Base-by-base conservation (phyloP, 64 coral and sea anemone species). In the Actinia tenebrosa region DNA sequence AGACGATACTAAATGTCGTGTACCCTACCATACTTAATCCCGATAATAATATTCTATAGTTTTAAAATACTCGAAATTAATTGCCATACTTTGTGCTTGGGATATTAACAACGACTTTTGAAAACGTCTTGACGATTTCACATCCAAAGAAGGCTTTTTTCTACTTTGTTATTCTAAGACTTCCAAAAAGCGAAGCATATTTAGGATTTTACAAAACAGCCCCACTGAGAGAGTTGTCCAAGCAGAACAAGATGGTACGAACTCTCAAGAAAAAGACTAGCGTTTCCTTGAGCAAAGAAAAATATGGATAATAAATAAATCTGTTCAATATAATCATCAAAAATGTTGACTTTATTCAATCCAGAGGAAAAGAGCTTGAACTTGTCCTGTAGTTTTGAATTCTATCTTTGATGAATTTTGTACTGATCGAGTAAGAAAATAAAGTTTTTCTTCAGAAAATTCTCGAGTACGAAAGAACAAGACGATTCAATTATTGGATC, bases 41-140 rank as follows among this genome's bases (percentile, higher is more conserved):
- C 4, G 10, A 53, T 53, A 20, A 53, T 17, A 81, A 52, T 5
- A 81, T n/a, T 50, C 11, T 22, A 53, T 11, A 81, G 79, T 81
- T 44, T 79, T 18, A 47, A 75, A 81, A 81, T 53, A 81, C 45
- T 81, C 22, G 7, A 81, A 81, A 3, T 81, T 52, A 81, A 81
- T 81, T 81, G 79, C 14, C 3, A 43, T 13, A 43, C 7, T 79
- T 43, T 43, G 47, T 50, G 47, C 47, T 50, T 1, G 30, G 47
- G 47, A 44, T 46, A 20, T 66, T 26, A 18, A 2, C 18, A 16
- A 2, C 18, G 14, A 4, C 16, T 61, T 19, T 61, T 18, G 60
- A 61, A 16, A 16, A 0, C 59, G 13, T 16, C 59, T 61, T 61
- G 1, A 61, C 18, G 14, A 37, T 37, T 37, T 61, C 59, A 61